Conservation (phyloP, 2,888 invertebrate species). For the Tetranychus truncatus region DNA sequence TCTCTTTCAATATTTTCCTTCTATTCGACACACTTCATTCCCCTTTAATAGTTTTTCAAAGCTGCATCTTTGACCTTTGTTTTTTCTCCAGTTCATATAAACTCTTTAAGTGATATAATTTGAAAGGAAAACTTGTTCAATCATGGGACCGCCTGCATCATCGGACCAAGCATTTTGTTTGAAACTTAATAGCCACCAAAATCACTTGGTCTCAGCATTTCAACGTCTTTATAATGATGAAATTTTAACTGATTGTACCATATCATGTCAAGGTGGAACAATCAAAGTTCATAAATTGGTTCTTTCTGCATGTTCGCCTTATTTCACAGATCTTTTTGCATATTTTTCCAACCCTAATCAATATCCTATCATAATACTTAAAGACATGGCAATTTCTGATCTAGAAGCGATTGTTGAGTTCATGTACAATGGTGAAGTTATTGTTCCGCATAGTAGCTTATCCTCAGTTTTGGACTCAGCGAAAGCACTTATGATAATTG, state of each 20-base stretch:
- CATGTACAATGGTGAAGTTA: constrained; percentile 18
- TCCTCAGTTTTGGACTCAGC: constrained; percentile 14
- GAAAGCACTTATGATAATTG: constrained; percentile 13
- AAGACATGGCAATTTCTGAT: constrained; percentile 18
- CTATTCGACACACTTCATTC: too few relatives aligned
- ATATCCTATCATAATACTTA: constrained; percentile 18
- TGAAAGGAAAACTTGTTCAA: background rate
- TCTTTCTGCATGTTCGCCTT: constrained; percentile 15
- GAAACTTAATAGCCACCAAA: constrained; percentile 14
- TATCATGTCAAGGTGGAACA: constrained; percentile 15
- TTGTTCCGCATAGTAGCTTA: constrained; percentile 8
- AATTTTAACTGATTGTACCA: constrained; percentile 13
- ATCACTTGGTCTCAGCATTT: constrained; percentile 15
- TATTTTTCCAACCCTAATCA: constrained; percentile 15
- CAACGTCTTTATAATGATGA: constrained; percentile 14
- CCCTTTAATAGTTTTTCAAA: too few relatives aligned
- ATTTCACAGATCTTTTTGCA: constrained; percentile 16
- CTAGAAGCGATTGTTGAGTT: constrained; percentile 17
- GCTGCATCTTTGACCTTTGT: too few relatives aligned
- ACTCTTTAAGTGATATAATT: too few relatives aligned
- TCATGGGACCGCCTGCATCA: background rate
- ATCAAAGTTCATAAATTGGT: constrained; percentile 19
- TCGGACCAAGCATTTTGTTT: constrained; percentile 15
- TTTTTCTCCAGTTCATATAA: too few relatives aligned
- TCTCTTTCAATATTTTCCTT: too few relatives aligned